Percentiles rank a stretch among this genome's conserved stretches.
Evolutionary conservation across 53 echinoderm and acorn worm genomes (phyloP).

Genomic region (Mesocentrotus franciscanus): DNA sequence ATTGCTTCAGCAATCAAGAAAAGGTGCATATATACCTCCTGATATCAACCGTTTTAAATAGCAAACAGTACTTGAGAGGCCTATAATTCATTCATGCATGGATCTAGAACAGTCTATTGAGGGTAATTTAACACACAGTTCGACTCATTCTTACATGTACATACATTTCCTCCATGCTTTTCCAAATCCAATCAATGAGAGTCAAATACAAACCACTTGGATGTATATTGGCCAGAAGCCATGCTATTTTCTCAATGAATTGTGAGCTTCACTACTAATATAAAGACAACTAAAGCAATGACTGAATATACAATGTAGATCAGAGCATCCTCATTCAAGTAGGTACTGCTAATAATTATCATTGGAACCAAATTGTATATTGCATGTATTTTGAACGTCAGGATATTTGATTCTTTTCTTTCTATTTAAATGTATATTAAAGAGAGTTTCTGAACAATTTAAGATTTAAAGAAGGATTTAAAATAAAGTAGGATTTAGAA

Average conservation of each 20-base stretch:
- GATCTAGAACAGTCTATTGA: slow-evolving; percentile 27
- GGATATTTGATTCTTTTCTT: too few relatives aligned
- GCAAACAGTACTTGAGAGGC: not conserved
- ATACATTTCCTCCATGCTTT: not conserved
- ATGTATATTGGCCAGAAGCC: slow-evolving; percentile 20
- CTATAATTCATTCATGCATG: slow-evolving; percentile 8
- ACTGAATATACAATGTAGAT: not conserved
- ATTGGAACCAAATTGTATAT: too few relatives aligned
- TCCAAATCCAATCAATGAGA: slow-evolving; percentile 14
- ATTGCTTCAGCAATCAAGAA: not conserved
- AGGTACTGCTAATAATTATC: not conserved
- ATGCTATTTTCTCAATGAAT: not conserved
- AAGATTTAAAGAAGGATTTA: too few relatives aligned
- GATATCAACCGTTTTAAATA: not conserved
- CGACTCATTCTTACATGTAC: not conserved
- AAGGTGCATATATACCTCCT: not conserved
- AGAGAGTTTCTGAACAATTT: too few relatives aligned
- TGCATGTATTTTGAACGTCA: too few relatives aligned
- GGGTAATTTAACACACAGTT: not conserved
- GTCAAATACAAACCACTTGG: slow-evolving; percentile 20
- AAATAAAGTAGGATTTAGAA: too few relatives aligned
- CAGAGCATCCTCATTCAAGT: not conserved
- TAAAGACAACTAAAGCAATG: not conserved
- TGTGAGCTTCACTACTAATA: not conserved
- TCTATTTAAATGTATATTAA: too few relatives aligned